Percentiles rank a stretch among this genome's conserved stretches.
Evolutionary conservation across 2,797 vertebrate species (phyloP).

Genomic region (Trachops cirrhosus): DNA sequence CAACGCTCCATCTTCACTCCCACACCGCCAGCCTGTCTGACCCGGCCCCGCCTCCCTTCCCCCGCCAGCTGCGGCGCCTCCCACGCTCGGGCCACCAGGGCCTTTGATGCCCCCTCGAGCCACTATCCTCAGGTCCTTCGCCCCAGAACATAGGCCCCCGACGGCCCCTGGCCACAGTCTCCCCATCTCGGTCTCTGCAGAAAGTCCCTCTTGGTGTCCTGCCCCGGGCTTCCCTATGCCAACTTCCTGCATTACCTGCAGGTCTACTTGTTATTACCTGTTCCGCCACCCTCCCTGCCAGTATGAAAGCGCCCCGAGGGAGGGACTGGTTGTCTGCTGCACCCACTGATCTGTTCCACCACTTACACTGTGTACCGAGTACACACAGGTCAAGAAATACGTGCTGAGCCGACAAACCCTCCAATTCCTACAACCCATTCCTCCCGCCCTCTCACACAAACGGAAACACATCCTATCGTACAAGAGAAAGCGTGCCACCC

Average conservation of each 20-base stretch:
- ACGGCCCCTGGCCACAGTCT: background rate
- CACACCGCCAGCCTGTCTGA: accelerated
- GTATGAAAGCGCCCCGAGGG: accelerated
- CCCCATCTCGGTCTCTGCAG: background rate
- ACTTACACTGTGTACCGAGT: accelerated
- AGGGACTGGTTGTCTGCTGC: background rate
- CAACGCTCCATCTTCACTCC: too few species aligned
- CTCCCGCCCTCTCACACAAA: background rate
- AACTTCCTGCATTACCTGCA: background rate
- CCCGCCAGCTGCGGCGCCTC: background rate
- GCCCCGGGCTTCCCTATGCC: accelerated
- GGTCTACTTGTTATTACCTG: accelerated
- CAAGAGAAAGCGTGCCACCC: background rate
- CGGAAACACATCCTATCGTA: too few species aligned
- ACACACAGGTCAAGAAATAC: background rate
- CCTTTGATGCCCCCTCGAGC: background rate
- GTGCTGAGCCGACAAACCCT: background rate
- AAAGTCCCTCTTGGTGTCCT: background rate
- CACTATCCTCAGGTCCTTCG: background rate
- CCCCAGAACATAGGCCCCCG: background rate
- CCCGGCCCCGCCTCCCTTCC: accelerated
- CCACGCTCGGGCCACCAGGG: background rate
- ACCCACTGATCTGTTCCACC: background rate
- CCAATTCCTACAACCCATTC: background rate
- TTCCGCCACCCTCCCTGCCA: background rate